These are phyloP conservation scores for Rhinogobius similis DNA, from an alignment of 2,113 vertebrate genomes.

Conservation along the genomic window DNA sequence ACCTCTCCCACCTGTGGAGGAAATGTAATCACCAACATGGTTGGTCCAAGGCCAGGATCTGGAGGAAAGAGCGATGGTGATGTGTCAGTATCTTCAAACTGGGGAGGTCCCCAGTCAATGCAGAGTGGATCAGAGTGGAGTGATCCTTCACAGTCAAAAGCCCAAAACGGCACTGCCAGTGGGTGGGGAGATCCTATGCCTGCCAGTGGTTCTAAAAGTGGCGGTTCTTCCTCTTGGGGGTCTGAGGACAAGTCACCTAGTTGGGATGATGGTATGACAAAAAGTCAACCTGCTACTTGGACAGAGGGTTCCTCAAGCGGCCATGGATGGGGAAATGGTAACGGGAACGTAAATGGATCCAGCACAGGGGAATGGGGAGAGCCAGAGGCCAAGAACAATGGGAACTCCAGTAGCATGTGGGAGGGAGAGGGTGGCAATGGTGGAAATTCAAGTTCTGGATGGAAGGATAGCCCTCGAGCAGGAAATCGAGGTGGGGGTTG, in stretches of 20 bases:
- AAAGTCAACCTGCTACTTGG: constrained; percentile 88
- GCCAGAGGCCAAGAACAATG: constrained; percentile 72
- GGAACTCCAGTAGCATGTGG: constrained; percentile 80
- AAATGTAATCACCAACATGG: constrained; percentile 55
- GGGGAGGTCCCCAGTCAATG: constrained; percentile 82
- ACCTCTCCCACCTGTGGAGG: constrained; percentile 58
- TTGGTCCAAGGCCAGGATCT: constrained; percentile 85
- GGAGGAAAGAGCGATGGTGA: constrained; percentile 88
- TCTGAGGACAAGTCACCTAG: constrained; percentile 89
- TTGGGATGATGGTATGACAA: constrained; percentile 86
- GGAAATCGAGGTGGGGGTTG: constrained; percentile 77
- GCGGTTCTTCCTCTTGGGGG: constrained; percentile 84
- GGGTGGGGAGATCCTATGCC: constrained; percentile 87
- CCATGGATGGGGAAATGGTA: constrained; percentile 86
- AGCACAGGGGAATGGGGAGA: constrained; percentile 74
- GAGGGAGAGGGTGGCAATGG: constrained; percentile 81
- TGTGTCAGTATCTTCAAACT: constrained; percentile 87
- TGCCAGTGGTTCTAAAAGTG: constrained; percentile 84
- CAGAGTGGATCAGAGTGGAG: constrained; percentile 79
- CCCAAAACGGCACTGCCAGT: constrained; percentile 80
- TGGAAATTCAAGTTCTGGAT: constrained; percentile 58
- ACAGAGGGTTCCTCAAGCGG: constrained; percentile 87
- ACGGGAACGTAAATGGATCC: constrained; percentile 72
- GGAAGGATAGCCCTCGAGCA: constrained; percentile 84
- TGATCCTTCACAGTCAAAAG: constrained; percentile 84